These are phyloP conservation scores for Muntiacus muntjak DNA, from an alignment of 2,113 vertebrate species.

Conservation along the genomic window DNA sequence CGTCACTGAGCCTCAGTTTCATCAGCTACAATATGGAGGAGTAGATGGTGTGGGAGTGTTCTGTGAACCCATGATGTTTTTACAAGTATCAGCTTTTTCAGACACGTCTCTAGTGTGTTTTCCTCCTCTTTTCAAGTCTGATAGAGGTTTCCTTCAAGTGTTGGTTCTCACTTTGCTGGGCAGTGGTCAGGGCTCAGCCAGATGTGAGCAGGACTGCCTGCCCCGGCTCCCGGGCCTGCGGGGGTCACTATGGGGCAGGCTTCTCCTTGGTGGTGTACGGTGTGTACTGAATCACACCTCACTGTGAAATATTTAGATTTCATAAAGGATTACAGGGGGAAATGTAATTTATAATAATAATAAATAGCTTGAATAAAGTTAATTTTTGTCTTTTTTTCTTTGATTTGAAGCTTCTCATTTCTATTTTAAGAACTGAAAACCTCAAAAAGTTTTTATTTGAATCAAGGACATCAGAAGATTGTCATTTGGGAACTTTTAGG, in stretches of 20 bases:
- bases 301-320: neutral
- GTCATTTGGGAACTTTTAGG: neutral
- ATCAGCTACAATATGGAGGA: neutral
- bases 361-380: neutral
- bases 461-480: neutral
- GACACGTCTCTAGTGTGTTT: neutral
- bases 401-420: neutral
- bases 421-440: neutral
- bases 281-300: neutral
- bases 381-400: neutral
- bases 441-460: neutral
- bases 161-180: constrained; percentile 36
- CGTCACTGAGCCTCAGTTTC: neutral
- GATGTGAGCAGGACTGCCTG: neutral
- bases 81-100: neutral
- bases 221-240: neutral
- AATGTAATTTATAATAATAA: neutral
- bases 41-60: neutral
- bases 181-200: constrained; percentile 38
- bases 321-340: neutral
- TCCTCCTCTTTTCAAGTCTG: neutral
- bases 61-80: neutral
- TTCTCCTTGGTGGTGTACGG: neutral
- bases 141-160: neutral
- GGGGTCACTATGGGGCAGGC: constrained; percentile 42